These are phyloP conservation scores for Loripinus fragilis DNA, from an alignment of 2,888 invertebrate genomes.

Conservation along the genomic window DNA sequence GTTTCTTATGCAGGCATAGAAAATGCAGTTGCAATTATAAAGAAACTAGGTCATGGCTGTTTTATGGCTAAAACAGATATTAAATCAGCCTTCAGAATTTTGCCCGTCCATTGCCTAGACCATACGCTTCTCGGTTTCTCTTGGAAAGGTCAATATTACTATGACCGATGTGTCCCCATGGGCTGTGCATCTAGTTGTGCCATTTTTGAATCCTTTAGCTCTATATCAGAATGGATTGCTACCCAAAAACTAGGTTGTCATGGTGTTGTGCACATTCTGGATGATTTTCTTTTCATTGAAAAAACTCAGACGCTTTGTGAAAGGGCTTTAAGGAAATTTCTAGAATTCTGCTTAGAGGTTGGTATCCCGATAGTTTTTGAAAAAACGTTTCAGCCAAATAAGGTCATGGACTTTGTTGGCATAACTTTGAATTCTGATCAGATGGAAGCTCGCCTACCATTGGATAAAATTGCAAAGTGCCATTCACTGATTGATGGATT, in stretches of 20 bases:
- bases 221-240: conserved; percentile 41
- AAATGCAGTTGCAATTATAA: conserved; percentile 23
- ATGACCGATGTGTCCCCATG: conserved; percentile 37
- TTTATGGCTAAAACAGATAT: conserved; percentile 33
- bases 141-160: conserved; percentile 32
- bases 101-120: conserved; percentile 24
- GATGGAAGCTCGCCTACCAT: conserved; percentile 28
- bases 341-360: not conserved
- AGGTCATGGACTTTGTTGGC: conserved; percentile 29
- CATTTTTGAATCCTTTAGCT: conserved; percentile 30
- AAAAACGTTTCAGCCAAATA: conserved; percentile 19
- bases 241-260: conserved; percentile 7
- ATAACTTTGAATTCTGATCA: conserved; percentile 5
- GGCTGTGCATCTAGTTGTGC: conserved; percentile 22
- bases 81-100: conserved; percentile 32
- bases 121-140: conserved; percentile 34
- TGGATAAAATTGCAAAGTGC: conserved; percentile 26
- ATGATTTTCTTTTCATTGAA: conserved; percentile 43
- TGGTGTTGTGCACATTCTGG: conserved; percentile 24
- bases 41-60: not conserved
- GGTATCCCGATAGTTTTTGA: conserved; percentile 28
- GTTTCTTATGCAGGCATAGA: conserved; percentile 35
- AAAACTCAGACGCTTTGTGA: not conserved
- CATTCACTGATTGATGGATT: conserved; percentile 7
- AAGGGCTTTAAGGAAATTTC: not conserved